A percentile compares a stretch with the other conserved stretches of the same genome.
Conservation (phyloP, 2,888 invertebrate genomes). For the Dryococelus australis region DNA sequence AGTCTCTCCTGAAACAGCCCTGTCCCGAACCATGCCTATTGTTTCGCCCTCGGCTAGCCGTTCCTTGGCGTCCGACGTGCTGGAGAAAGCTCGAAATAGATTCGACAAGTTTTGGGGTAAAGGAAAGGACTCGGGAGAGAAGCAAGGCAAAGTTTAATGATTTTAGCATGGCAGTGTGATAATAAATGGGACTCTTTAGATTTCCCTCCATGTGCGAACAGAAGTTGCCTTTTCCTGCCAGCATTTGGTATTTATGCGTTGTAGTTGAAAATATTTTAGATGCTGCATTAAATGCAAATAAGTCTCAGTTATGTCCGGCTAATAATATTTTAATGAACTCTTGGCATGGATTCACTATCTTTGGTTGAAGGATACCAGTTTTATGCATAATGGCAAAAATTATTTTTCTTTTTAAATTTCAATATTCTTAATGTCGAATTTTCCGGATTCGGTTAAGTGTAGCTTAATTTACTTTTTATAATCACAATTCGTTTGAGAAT, state of each 20-base stretch:
- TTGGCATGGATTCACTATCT: background rate
- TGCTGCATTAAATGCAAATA: background rate
- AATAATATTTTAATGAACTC: background rate
- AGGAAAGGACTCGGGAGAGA: constrained; percentile 52
- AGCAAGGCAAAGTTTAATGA: constrained; percentile 48
- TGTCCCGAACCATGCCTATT: constrained; percentile 45
- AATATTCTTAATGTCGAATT: too few species aligned
- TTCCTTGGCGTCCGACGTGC: constrained; percentile 73
- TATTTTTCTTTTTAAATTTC: too few species aligned
- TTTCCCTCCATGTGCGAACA: constrained; percentile 3
- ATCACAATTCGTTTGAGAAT: too few species aligned
- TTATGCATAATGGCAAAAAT: background rate
- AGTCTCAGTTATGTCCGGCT: background rate
- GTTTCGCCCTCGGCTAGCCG: constrained; percentile 56
- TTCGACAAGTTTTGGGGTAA: constrained; percentile 88
- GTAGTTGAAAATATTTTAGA: constrained; percentile 5
- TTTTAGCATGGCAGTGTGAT: constrained; percentile 7
- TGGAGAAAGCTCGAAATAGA: constrained; percentile 81
- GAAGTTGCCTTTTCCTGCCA: constrained; percentile 13
- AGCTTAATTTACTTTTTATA: too few species aligned
- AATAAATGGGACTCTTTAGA: background rate
- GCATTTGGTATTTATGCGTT: constrained; percentile 16
- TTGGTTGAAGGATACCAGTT: background rate
- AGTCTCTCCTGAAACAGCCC: constrained; percentile 46
- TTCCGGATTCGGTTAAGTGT: too few species aligned